Evolutionary conservation across 2,113 vertebrate species (phyloP), one percentile per base, ranked within the genome.

Genomic region (Vireo altiloquus): DNA sequence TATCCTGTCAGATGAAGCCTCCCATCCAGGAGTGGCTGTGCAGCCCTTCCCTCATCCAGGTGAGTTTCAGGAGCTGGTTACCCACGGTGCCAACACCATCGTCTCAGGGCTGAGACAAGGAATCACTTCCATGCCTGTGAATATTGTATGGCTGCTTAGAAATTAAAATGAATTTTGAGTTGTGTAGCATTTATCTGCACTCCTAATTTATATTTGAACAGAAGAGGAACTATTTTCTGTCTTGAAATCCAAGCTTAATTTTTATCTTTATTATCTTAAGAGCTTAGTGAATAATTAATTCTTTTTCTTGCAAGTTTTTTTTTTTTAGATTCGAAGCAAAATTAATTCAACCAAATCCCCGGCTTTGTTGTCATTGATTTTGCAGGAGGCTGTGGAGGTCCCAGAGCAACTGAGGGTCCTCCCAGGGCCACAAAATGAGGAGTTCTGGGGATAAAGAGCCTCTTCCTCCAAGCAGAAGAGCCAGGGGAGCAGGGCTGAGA

Each of bases 181-280:
- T 49, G 5, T 63, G 81, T 70, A 82, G 87, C 80, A 3, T 92
- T 92, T 94, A 84, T 95, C 61, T 81, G 82, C 39, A 12, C 76
- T 90, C 77, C 49, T 93, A 94, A 96, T 94, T 93, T 84, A 83
- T 94, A 80, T 92, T 95, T 93, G 89, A 95, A 87, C 64, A 87
- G 83, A 24, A 92, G 37, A 83, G 49, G 86, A 90, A 92, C 86
- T 93, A 82, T 90, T 88, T 92, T 96, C 83, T 72, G 68, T 89
- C 83, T 92, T 3, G 9, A 81, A 95, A 90, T 50, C 54, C 68
- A 50, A 89, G 92, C 91, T 91, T 95, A 83, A 92, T 94, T 94
- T 96, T 92, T 94, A 86, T 96, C 94, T 90, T 88, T 86, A 77
- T 94, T 95, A 96, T 93, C 88, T 90, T 94, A 77, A 70, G 66